phyloP scores from a whole-genome alignment of 2,888 invertebrate species.

The Apodemia zela region DNA sequence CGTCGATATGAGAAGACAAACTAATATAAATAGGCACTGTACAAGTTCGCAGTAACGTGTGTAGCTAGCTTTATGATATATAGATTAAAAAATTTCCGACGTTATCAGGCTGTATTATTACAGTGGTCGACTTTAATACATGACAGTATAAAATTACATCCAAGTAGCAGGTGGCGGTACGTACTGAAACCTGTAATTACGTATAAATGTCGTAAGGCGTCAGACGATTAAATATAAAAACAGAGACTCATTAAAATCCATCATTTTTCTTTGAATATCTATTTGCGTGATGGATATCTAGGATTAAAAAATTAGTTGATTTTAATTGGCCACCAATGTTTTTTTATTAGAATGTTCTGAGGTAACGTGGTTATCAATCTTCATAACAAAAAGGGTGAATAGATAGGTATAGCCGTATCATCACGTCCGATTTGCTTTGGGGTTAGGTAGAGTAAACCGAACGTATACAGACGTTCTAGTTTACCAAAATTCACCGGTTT shows the following conservation, averaged over 20 bases:
- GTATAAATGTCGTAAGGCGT: slow-evolving; percentile 60
- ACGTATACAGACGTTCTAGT: too few relatives aligned
- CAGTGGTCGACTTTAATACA: slow-evolving; percentile 24
- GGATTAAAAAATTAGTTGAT: neutral
- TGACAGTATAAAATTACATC: slow-evolving; percentile 28
- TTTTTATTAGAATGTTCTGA: neutral
- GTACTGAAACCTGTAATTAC: slow-evolving; percentile 47
- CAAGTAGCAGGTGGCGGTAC: slow-evolving; percentile 44
- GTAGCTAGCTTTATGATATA: neutral
- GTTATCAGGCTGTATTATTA: slow-evolving; percentile 21
- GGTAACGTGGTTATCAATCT: neutral
- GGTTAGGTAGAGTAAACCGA: too few relatives aligned
- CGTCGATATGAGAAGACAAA: too few relatives aligned
- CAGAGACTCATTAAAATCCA: slow-evolving; percentile 29
- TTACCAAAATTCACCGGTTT: too few relatives aligned
- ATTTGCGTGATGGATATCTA: slow-evolving; percentile 25
- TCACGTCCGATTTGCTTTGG: too few relatives aligned
- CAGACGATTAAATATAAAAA: slow-evolving; percentile 40
- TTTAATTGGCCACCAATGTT: neutral
- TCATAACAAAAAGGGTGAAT: neutral
- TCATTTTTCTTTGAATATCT: slow-evolving; percentile 28
- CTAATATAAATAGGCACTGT: neutral
- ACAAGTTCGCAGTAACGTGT: neutral
- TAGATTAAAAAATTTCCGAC: slow-evolving; percentile 10
- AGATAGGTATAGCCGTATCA: too few relatives aligned